phyloP scores from a whole-genome alignment of 2,888 invertebrate genomes.

The Celastrina argiolus region DNA sequence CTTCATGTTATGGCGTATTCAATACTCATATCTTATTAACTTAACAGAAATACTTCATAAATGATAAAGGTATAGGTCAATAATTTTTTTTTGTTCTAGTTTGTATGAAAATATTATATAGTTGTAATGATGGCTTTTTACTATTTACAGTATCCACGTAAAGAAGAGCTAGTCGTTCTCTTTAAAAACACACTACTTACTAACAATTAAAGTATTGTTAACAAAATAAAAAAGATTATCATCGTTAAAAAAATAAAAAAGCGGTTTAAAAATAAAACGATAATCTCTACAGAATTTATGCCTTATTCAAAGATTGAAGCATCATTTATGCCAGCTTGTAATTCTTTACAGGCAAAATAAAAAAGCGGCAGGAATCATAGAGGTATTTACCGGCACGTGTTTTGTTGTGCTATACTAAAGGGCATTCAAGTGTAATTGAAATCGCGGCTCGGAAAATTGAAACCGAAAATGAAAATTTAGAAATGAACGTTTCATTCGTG shows the following conservation, averaged over 20 bases:
- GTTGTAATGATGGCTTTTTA: too few species aligned
- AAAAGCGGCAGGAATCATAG: conserved; percentile 20
- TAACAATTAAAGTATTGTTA: too few species aligned
- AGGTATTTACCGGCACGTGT: conserved; percentile 25
- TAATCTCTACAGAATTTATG: background rate
- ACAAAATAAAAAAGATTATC: background rate
- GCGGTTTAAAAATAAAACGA: background rate
- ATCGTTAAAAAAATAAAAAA: background rate
- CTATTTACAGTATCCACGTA: too few species aligned
- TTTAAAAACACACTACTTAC: too few species aligned
- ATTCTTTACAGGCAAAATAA: conserved; percentile 16
- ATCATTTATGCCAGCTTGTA: conserved; percentile 14
- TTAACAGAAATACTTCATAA: too few species aligned
- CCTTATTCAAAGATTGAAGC: conserved; percentile 19
- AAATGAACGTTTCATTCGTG: conserved; percentile 26
- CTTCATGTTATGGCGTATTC: too few species aligned
- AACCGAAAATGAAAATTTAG: conserved; percentile 35
- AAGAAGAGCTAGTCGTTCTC: too few species aligned
- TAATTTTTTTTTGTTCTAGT: too few species aligned
- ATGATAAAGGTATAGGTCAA: too few species aligned
- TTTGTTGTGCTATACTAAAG: conserved; percentile 32
- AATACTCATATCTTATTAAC: too few species aligned
- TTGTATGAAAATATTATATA: too few species aligned
- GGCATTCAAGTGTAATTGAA: conserved; percentile 33
- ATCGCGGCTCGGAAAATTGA: conserved; percentile 33